Base-by-base conservation (phyloP, 2,113 vertebrate genomes). In the Nanorana parkeri region DNA sequence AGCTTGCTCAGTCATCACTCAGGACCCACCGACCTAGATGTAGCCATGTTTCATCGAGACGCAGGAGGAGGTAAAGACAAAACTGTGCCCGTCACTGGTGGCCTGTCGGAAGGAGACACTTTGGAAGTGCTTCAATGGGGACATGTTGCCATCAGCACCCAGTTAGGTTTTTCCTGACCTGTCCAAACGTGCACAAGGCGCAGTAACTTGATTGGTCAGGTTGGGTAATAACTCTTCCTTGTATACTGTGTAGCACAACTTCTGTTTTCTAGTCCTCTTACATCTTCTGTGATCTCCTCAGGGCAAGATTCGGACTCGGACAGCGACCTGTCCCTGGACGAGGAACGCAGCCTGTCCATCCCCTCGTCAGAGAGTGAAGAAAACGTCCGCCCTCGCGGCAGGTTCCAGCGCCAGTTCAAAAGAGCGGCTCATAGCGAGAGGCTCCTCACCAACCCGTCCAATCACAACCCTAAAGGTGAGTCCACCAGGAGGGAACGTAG, bases 41-140 rank as follows among this genome's bases (percentile, higher is more conserved):
- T 98, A 55, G 98, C 98, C 80, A 99, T 99, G 96, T 99, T 99
- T 86, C 98, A 99, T 88, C 94, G 96, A 66, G 96, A 99, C 23
- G 94, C 93, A 23, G 93, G 91, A 5, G 95, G 93, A 95, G 97
- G 96, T 98, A 84, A 86, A 86, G 52, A 78, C 77, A 21, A n/a
- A 41, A 11, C 41, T 11, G 1, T 10, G 41, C 41, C 41, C 11
- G 13, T 47, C 41, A 2, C 41, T 47, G 41, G 8, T 36, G 32
- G 32, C 32, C 32, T 36, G 5, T 36, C 8, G 32, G 5, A 36
- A 5, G 5, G 4, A 36, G 32, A 36, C 13, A 2, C 11, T 2
- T 3, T 47, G 8, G 41, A 47, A 10, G 10, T 15, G 8, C 10
- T 3, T 10, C 11, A 47, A 47, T 0, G 13, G 11, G 41, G 13